These are phyloP conservation scores for Nyctereutes procyonoides DNA, from an alignment of 2,113 vertebrate genomes.

Conservation along the genomic window DNA sequence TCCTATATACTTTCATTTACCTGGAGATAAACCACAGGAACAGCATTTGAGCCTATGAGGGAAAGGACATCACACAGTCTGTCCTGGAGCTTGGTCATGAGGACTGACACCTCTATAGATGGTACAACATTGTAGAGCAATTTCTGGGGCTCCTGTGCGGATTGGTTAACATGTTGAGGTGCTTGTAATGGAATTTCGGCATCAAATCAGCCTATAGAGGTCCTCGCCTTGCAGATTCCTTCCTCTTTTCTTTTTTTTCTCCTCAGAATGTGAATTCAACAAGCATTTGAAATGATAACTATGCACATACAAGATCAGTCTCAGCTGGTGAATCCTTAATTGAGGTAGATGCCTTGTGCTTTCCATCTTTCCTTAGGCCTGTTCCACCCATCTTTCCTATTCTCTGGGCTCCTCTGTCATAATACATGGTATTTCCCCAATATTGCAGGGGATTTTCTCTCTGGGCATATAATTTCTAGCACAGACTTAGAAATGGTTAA, in stretches of 20 bases:
- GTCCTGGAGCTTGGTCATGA: neutral
- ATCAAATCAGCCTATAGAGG: neutral
- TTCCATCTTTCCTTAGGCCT: neutral
- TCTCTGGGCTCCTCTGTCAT: neutral
- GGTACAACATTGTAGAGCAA: neutral
- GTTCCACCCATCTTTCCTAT: neutral
- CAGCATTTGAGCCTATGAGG: neutral
- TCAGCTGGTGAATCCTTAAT: neutral
- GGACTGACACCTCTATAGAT: accelerated
- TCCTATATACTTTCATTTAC: neutral
- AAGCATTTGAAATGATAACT: neutral
- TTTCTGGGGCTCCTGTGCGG: no score
- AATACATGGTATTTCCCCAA: neutral
- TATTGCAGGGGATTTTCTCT: neutral
- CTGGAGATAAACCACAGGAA: neutral
- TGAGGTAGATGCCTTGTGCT: accelerated
- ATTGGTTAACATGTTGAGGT: neutral
- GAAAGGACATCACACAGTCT: neutral
- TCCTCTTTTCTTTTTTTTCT: neutral
- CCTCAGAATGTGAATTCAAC: neutral
- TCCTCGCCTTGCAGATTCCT: neutral
- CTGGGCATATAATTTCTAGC: neutral
- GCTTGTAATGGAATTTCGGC: neutral
- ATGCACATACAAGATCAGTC: neutral
- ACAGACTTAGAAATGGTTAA: neutral